phyloP scores from a whole-genome alignment of 2,797 vertebrate species.

The Hapalemur alaotrensis region DNA sequence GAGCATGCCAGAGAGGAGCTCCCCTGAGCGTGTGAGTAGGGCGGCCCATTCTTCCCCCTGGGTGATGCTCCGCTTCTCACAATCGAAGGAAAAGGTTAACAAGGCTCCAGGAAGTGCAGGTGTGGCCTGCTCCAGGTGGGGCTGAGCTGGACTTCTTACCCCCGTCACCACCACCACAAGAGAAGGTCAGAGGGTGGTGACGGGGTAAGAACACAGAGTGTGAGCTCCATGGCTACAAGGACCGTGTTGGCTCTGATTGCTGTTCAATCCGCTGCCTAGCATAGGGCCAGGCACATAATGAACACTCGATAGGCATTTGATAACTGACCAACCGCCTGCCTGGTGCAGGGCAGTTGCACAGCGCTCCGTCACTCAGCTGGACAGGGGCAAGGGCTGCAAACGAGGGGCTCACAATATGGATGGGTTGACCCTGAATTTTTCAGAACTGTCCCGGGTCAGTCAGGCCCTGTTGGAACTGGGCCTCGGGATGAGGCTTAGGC shows the following conservation, averaged over 20 bases:
- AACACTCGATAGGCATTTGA: accelerated
- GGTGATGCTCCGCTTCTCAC: neutral
- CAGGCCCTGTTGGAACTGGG: neutral
- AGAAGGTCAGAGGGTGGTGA: neutral
- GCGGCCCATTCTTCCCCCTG: neutral
- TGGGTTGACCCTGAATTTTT: neutral
- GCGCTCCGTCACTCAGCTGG: neutral
- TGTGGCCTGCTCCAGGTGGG: too few species aligned
- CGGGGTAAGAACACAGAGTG: accelerated
- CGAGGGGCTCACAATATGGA: neutral
- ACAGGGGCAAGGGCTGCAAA: neutral
- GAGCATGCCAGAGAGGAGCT: neutral
- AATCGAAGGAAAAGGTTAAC: neutral
- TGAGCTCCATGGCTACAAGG: neutral
- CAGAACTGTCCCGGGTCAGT: neutral
- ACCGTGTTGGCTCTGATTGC: neutral
- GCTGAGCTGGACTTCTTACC: neutral
- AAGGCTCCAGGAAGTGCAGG: accelerated
- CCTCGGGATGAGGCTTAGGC: neutral
- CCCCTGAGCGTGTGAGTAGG: neutral
- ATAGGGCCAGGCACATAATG: neutral
- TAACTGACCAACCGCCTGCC: neutral
- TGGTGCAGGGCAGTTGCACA: accelerated
- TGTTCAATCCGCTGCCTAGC: neutral
- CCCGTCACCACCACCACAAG: neutral